These are phyloP conservation scores for Diplogasteroides magnus DNA, from an alignment of 1,140 invertebrate genomes.

Conservation along the genomic window DNA sequence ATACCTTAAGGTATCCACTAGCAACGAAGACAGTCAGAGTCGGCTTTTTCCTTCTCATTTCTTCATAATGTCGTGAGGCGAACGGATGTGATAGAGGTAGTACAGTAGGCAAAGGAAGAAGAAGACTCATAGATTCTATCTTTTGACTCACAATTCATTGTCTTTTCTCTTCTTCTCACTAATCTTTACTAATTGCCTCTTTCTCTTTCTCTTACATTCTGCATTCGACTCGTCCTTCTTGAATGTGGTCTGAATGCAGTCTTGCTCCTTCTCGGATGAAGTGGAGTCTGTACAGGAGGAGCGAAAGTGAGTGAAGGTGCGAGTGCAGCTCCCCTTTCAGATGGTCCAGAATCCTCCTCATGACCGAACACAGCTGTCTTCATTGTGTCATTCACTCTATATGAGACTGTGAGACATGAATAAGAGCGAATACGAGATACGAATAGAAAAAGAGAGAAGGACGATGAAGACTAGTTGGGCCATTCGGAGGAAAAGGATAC, in stretches of 20 bases:
- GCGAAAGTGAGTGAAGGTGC: constrained; percentile 47
- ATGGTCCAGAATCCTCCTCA: constrained; percentile 38
- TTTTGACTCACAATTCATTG: background rate
- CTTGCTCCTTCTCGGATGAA: constrained; percentile 15
- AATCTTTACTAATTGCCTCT: constrained; percentile 8
- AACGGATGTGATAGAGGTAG: background rate
- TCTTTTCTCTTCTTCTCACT: background rate
- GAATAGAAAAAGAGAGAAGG: background rate
- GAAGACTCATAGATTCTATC: background rate
- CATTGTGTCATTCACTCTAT: constrained; percentile 27
- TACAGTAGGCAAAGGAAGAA: background rate
- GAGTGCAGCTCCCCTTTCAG: constrained; percentile 18
- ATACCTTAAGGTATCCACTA: background rate
- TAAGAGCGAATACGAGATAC: background rate
- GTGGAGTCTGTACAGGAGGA: constrained; percentile 33
- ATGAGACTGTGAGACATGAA: background rate
- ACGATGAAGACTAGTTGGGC: background rate
- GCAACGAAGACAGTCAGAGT: background rate
- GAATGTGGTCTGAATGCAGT: constrained; percentile 18
- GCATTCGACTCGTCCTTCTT: constrained; percentile 41
- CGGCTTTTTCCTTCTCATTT: background rate
- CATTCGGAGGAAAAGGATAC: background rate
- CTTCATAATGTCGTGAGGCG: background rate
- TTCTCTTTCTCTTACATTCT: constrained; percentile 36
- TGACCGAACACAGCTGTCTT: constrained; percentile 48